Base-by-base conservation (phyloP, 1,140 invertebrate species). In the Pristionchus pacificus region DNA sequence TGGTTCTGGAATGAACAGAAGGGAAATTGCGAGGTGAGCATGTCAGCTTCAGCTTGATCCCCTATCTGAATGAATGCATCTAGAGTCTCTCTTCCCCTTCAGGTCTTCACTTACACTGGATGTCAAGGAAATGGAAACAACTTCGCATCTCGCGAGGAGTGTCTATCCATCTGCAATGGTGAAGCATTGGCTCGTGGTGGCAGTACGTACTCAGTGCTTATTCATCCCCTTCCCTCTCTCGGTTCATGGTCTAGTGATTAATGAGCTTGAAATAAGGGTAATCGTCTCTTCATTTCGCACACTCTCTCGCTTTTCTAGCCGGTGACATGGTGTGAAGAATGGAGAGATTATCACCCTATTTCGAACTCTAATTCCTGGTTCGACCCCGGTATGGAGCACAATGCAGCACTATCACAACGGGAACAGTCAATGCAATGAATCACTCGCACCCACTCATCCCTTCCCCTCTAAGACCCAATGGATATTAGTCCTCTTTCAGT, bases 91-190 rank as follows among this genome's bases (percentile, higher is more conserved):
- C 24, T 57, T 57, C 24, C 24, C 6, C 19, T 49, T 80, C 76
- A 93, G 89, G 83, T 87, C 77, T 95, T 95, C 85, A 86, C 85
- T 14, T 96, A 91, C 80, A 89, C 90, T 60, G 93, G 93, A 71
- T 94, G 92, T 84, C 89, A 88, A 55, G 93, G 93, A 61, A 93
- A 91, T 77, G 89, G 88, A 28, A 95, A 95, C 84, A 89, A 78
- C 60, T 78, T 76, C 38, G 74, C 66, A 13, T 78, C 63, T 63
- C 61, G 49, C 6, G 80, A 82, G 64, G 81, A 83, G 66, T 83
- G 81, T 65, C 60, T 84, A 33, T 74, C 78, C 28, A 72, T 74
- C 32, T 81, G 80, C 68, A 78, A 80, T 60, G 60, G 57, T 2
- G 75, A 81, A 68, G 79, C n/a, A 49, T 49, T 49, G 38, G 38